Evolutionary conservation across 2,113 vertebrate species (phyloP), one percentile per base, ranked within the genome.

Genomic region (Hypocryptadius cinnamomeus): DNA sequence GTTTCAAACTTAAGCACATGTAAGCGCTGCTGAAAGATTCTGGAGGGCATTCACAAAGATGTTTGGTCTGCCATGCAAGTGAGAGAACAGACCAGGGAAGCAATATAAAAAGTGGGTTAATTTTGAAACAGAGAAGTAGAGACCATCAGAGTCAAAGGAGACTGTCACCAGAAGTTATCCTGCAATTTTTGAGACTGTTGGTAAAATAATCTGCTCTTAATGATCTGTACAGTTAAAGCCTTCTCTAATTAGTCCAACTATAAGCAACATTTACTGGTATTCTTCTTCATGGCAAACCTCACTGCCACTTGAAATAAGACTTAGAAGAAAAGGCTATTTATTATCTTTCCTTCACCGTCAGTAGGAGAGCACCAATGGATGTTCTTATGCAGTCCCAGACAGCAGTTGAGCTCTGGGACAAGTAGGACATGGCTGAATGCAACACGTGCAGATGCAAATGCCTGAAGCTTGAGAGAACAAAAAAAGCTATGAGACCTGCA

Each of bases 201-300:
- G 54, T 37, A 85, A 74, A 82, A 92, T 65, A 63, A 90, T 86
- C 81, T 73, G 60, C 42, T 50, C 10, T 14, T 91, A 89, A 90
- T 69, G 60, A 92, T 51, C 77, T 82, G 78, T 69, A 72, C 37
- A 90, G 35, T 87, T 79, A 85, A 63, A 87, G n/a, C 13, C 28
- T 56, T 47, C 79, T 48, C n/a, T 91, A 93, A 76, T 89, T 89
- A 90, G 59, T 50, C 44, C 42, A 91, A 72, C 88, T 94, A 91
- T 80, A 95, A 92, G 85, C 40, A 89, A 83, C 7, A 31, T 72
- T 70, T 40, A 50, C 13, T 48, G 47, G 39, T 81, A 40, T 78
- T 70, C 83, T 89, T 60, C 59, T 95, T 95, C 90, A 78, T 87
- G 90, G 68, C 53, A 96, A 94, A 86, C 45, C 35, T 90, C 59